Evolutionary conservation across 1,140 invertebrate species (phyloP), one percentile per base, ranked within the genome.

Genomic region (Neodiprion virginianus): DNA sequence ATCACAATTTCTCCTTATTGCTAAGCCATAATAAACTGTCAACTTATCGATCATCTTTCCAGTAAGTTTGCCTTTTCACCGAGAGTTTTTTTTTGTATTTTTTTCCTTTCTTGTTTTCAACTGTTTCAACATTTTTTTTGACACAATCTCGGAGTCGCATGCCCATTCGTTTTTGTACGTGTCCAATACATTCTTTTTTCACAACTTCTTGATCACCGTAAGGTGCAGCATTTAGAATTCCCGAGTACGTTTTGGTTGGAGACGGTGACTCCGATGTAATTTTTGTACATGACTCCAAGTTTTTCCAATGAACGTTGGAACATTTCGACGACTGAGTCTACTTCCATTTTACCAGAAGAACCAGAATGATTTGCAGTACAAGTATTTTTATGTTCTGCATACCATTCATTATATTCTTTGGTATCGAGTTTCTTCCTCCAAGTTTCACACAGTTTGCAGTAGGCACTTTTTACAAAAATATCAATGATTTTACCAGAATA

Each of bases 121-220:
- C 69, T 48, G 69, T 70, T 53, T 72, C n/a, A 50, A 72, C 67
- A 8, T 70, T 71, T 75, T 75, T 21, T 75, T 66, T 74, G 8
- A 70, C 76, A 21, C 47, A 68, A 14, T 65, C 9, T 71, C 74
- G 76, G 1, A 82, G 74, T 61, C 76, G 71, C 17, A 75, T 72
- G 23, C 78, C 77, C 77, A 81, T 83, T 72, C 79, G 73, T 67
- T 82, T 81, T 61, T 81, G 74, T 9, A 80, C 75, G 71, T 82
- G 81, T 8, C 78, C 76, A 53, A 82, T 66, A 70, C 78, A 80
- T 74, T 80, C 78, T 76, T 50, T 73, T 75, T 75, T 75, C 4
- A 40, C 28, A 28, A 72, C 28, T 69, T 67, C 47, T 50, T 76
- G 72, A 8, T 10, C 49, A 10, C 50, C 50, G 14, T 53, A 53